phyloP scores from a whole-genome alignment of 2,113 vertebrate genomes.

The Peucedramus taeniatus region DNA sequence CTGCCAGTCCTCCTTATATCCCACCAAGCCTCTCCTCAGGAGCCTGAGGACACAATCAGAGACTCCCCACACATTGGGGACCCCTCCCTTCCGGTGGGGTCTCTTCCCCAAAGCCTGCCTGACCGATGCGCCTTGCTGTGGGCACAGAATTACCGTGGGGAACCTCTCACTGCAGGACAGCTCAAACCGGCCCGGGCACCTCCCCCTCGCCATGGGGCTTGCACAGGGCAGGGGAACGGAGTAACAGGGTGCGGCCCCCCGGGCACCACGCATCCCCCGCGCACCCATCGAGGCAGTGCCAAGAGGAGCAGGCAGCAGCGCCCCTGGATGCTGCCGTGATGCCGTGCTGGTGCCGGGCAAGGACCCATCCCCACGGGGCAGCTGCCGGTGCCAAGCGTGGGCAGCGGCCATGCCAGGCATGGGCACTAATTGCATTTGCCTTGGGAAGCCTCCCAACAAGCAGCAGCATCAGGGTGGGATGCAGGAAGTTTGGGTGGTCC shows the following conservation, averaged over 20 bases:
- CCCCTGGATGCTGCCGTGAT: neutral
- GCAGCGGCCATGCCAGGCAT: neutral
- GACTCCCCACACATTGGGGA: no score
- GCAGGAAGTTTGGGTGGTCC: neutral
- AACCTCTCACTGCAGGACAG: neutral
- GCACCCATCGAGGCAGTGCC: neutral
- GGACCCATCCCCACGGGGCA: neutral
- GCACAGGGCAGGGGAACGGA: neutral
- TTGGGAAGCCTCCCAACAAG: neutral
- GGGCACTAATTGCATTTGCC: neutral
- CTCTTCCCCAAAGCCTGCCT: neutral
- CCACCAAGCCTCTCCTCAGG: neutral
- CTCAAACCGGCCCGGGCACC: accelerated
- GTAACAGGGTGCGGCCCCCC: accelerated
- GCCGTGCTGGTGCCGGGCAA: neutral
- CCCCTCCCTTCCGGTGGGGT: neutral
- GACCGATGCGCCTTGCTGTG: accelerated
- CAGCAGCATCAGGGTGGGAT: neutral
- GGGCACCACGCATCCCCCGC: neutral
- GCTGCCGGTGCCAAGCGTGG: neutral
- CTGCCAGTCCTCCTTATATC: neutral
- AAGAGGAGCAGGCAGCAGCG: neutral
- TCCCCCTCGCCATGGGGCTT: accelerated
- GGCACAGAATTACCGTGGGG: neutral
- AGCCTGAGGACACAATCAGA: neutral